Conservation (phyloP, 2,888 invertebrate genomes). For the Sepioteuthis lessoniana region DNA sequence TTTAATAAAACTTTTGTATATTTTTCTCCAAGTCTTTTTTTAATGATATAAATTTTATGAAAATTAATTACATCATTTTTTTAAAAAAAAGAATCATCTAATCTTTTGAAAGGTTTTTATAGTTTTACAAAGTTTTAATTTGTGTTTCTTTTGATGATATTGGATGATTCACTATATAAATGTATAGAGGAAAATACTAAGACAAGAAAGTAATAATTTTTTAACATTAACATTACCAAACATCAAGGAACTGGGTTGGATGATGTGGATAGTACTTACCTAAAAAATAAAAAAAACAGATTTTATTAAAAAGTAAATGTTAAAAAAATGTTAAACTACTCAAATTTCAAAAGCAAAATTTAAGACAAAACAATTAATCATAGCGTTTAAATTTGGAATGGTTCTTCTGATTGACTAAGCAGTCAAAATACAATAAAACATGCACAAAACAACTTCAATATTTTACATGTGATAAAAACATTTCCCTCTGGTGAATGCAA, state of each 20-base stretch:
- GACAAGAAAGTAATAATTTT: background rate
- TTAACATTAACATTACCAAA: background rate
- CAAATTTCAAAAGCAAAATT: background rate
- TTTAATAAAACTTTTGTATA: too few species aligned
- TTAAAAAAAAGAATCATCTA: too few species aligned
- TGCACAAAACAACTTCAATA: background rate
- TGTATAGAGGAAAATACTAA: background rate
- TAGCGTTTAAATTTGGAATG: background rate
- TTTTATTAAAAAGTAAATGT: too few species aligned
- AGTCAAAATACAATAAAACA: background rate
- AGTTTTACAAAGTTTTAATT: too few species aligned
- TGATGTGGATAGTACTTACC: background rate
- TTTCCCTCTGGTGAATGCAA: background rate
- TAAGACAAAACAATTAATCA: background rate
- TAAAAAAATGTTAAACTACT: background rate
- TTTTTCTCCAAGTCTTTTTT: too few species aligned
- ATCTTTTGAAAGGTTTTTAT: too few species aligned
- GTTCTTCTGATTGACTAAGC: background rate
- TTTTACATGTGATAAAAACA: background rate
- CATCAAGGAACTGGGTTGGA: background rate
- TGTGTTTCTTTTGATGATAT: background rate
- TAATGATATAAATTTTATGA: too few species aligned
- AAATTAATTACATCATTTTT: too few species aligned
- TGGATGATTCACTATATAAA: background rate
- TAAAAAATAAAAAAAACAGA: background rate